Evolutionary conservation across 2,797 vertebrate species (phyloP).

Genomic region (Peromyscus aztecus): DNA sequence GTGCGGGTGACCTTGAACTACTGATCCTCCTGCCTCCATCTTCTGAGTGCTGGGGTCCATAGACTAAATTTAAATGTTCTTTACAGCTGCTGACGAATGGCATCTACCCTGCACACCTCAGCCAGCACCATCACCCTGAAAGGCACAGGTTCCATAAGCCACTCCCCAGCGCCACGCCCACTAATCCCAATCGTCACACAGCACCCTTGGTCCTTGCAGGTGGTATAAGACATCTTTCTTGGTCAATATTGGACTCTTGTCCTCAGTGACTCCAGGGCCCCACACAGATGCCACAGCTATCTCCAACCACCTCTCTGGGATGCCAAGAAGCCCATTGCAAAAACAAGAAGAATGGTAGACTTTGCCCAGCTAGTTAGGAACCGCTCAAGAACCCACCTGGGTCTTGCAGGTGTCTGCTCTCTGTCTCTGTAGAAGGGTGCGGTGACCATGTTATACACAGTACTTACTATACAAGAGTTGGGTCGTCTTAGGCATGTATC

Average conservation of each 20-base stretch:
- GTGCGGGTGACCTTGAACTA: not conserved
- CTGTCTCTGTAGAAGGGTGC: not conserved
- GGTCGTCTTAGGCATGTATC: not conserved
- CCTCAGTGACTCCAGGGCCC: not conserved
- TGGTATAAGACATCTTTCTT: not conserved
- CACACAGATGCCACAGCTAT: not conserved
- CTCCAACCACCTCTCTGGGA: not conserved
- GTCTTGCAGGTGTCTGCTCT: not conserved
- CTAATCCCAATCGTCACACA: not conserved
- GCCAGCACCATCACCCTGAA: not conserved
- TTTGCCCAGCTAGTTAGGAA: not conserved
- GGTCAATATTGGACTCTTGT: slow-evolving; percentile 30
- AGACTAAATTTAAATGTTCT: not conserved
- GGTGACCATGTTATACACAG: not conserved
- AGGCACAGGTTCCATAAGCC: not conserved
- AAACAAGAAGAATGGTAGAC: not conserved
- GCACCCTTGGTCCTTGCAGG: not conserved
- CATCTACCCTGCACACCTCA: not conserved
- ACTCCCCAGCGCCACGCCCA: not conserved
- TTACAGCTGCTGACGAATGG: slow-evolving; percentile 41
- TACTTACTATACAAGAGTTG: not conserved
- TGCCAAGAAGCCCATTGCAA: not conserved
- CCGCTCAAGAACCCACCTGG: slow-evolving; percentile 25
- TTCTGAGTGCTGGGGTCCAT: too few relatives aligned
- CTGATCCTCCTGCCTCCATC: too few relatives aligned